Evolutionary conservation across 2,797 vertebrate genomes (phyloP), one percentile per base, ranked within the genome.

Genomic region (Cyprinella venusta): DNA sequence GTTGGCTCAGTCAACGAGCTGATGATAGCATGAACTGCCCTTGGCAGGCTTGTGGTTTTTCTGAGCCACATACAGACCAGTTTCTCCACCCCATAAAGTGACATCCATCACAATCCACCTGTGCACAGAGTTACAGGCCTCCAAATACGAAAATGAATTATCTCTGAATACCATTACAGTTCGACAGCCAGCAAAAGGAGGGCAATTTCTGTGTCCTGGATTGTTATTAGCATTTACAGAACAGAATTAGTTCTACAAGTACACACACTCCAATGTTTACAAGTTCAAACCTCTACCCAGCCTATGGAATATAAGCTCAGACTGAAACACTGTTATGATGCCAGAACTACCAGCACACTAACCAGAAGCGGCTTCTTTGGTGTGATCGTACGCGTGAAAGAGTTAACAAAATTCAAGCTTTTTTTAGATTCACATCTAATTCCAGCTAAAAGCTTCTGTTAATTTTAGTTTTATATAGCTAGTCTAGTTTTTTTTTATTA

Each of bases 11-110:
- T 72, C 42, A 18, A 15, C 16, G 3, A 42, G 61, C 21, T 75
- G 71, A 75, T 75, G 33, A 82, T 67, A 56, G 61, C 71, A 75
- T 42, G 71, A 82, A 65, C 61, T 67, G 30, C 61, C 45, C 70
- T 75, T 82, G 80, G 45, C 80, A 64, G 30, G 70, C 45, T 15
- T 52, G 70, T 54, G 61, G 61, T 21, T 75, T 64, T 65, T 75
- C 61, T 82, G 70, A 82, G 71, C 21, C 70, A 81, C 56, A 52
- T n/a, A 3, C 45, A 65, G 18, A 52, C n/a, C 36, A 42, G 61
- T 82, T 50, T 81, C 69, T 71, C 40, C 56, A 38, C 69, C 52
- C 56, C 19, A 64, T 64, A 50, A 81, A 64, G 42, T 72, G 69
- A 50, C 26, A 33, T 75, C 30, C 45, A 81, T 74, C 33, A 52